Percentiles rank a stretch among this genome's conserved stretches.
phyloP scores from a whole-genome alignment of 2,888 invertebrate genomes.

The Mesodorylaimus sp. region DNA sequence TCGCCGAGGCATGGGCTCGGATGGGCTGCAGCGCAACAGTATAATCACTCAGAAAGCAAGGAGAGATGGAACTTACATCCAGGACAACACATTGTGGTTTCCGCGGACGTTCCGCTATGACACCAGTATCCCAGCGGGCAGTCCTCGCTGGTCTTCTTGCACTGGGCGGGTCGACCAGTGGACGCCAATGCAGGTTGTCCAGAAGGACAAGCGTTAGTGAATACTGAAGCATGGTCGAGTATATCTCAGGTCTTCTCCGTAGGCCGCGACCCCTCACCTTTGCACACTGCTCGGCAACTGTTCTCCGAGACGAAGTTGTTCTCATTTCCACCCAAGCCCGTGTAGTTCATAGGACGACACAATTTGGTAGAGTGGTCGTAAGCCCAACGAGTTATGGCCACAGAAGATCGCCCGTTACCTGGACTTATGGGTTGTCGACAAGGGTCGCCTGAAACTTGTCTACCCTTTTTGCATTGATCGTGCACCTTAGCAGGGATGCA shows the following conservation, averaged over 20 bases:
- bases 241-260: too few relatives aligned
- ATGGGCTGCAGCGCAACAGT: neutral
- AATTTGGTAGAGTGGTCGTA: neutral
- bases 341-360: neutral
- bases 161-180: neutral
- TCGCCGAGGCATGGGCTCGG: neutral
- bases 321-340: neutral
- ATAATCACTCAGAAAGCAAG: neutral
- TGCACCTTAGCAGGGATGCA: neutral
- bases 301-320: neutral
- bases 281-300: neutral
- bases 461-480: neutral
- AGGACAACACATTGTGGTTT: slow-evolving; percentile 15
- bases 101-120: slow-evolving; percentile 10
- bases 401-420: neutral
- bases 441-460: neutral
- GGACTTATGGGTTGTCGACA: neutral
- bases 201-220: slow-evolving; percentile 6
- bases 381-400: neutral
- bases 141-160: neutral
- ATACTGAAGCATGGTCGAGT: slow-evolving; percentile 1
- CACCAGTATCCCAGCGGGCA: slow-evolving; percentile 11
- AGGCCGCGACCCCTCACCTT: neutral
- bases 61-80: neutral
- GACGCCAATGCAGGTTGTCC: neutral